Evolutionary conservation across 2,113 vertebrate species (phyloP).

Genomic region (Caranx ignobilis): DNA sequence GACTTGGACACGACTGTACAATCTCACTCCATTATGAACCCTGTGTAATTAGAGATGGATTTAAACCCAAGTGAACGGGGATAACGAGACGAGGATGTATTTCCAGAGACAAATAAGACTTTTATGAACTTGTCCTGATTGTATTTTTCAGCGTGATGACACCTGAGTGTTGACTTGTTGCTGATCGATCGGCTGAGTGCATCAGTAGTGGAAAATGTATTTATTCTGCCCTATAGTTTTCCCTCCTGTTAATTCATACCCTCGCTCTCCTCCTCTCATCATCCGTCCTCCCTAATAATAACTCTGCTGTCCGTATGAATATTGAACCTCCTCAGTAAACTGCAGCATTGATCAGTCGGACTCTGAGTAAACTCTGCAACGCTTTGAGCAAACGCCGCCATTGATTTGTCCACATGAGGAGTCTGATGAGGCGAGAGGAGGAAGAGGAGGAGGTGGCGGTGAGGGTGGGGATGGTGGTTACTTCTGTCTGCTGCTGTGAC

Average conservation of each 20-base stretch:
- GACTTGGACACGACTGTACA: too few relatives aligned
- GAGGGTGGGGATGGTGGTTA: background rate
- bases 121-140: background rate
- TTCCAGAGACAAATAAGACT: background rate
- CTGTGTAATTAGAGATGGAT: background rate
- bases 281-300: background rate
- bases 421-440: background rate
- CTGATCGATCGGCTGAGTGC: background rate
- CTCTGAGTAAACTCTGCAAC: slow-evolving; percentile 48
- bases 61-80: background rate
- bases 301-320: background rate
- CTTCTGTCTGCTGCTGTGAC: background rate
- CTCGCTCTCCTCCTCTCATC: background rate
- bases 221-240: background rate
- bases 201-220: background rate
- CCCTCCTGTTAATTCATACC: background rate
- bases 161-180: background rate
- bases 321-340: slow-evolving; percentile 52
- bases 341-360: slow-evolving; percentile 38
- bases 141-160: background rate
- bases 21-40: too few relatives aligned
- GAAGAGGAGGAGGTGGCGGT: too few relatives aligned
- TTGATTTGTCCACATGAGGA: slow-evolving; percentile 49
- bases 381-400: slow-evolving; percentile 52
- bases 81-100: too few relatives aligned